phyloP scores from a whole-genome alignment of 2,888 invertebrate species.

The Dicranocentrus wangi region DNA sequence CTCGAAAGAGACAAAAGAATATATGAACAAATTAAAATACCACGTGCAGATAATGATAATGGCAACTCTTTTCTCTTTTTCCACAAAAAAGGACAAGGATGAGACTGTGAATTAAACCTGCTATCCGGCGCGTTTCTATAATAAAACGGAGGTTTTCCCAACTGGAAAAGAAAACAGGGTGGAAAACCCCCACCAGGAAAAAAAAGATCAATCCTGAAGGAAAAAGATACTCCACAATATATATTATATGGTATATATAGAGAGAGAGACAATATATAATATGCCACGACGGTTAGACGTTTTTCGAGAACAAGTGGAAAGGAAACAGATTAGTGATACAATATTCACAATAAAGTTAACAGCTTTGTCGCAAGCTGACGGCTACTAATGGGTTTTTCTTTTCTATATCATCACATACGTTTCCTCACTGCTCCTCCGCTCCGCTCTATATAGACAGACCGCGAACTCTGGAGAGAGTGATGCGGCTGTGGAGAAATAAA shows the following conservation, averaged over 20 bases:
- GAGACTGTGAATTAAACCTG: too few relatives aligned
- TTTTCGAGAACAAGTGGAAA: not conserved
- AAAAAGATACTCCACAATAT: conserved; percentile 8
- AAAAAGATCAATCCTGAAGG: not conserved
- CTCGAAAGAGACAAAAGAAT: conserved; percentile 56
- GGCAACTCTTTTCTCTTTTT: conserved; percentile 59
- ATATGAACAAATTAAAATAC: conserved; percentile 70
- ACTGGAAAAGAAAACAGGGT: too few relatives aligned
- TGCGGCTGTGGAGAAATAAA: too few relatives aligned
- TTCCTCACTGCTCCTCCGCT: too few relatives aligned
- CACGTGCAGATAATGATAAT: conserved; percentile 72
- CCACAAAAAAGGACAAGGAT: not conserved
- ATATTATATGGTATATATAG: too few relatives aligned
- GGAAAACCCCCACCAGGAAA: not conserved
- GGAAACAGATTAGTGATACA: conserved; percentile 50
- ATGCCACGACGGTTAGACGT: too few relatives aligned
- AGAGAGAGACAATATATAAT: too few relatives aligned
- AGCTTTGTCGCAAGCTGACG: conserved; percentile 55
- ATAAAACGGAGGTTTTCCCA: too few relatives aligned
- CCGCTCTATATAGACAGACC: too few relatives aligned
- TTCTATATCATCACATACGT: conserved; percentile 8
- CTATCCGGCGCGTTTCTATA: too few relatives aligned
- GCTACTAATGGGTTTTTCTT: conserved; percentile 28
- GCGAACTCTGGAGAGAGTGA: too few relatives aligned
- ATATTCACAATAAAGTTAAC: conserved; percentile 59